A percentile compares a stretch with the other conserved stretches of the same genome.
phyloP scores from a whole-genome alignment of 2,797 vertebrate genomes.

The Apodemus agrarius region DNA sequence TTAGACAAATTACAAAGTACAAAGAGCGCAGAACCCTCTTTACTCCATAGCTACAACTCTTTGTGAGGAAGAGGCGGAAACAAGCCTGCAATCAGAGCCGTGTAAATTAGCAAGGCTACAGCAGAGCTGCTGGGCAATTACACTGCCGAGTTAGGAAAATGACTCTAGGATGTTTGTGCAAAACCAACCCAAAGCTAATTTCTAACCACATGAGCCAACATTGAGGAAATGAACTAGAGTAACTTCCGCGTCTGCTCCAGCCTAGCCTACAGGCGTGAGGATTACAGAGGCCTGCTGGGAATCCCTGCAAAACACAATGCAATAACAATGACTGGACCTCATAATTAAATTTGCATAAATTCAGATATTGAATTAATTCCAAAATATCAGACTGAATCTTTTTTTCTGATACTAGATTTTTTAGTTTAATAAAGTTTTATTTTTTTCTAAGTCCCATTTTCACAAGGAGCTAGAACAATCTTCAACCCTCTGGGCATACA shows the following conservation, averaged over 20 bases:
- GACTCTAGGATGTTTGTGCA: background rate
- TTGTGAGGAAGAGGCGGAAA: background rate
- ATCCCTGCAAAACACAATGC: background rate
- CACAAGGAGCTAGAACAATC: background rate
- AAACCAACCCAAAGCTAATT: background rate
- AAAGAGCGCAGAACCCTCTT: background rate
- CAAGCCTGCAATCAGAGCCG: background rate
- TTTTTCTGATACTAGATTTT: background rate
- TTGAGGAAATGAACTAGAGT: background rate
- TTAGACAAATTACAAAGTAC: background rate
- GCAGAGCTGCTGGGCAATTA: background rate
- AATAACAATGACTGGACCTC: background rate
- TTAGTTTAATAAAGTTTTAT: background rate
- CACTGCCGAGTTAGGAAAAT: background rate
- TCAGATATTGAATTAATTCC: background rate
- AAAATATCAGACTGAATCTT: background rate
- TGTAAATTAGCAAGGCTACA: background rate
- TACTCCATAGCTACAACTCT: background rate
- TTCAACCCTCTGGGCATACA: background rate
- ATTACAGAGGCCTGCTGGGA: background rate
- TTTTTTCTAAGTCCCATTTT: conserved; percentile 25
- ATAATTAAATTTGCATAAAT: background rate
- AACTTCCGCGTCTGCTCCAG: background rate
- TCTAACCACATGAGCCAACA: background rate
- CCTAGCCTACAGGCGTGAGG: background rate